Evolutionary conservation across 2,888 invertebrate species (phyloP).

Genomic region (Entomobrya multifasciata): DNA sequence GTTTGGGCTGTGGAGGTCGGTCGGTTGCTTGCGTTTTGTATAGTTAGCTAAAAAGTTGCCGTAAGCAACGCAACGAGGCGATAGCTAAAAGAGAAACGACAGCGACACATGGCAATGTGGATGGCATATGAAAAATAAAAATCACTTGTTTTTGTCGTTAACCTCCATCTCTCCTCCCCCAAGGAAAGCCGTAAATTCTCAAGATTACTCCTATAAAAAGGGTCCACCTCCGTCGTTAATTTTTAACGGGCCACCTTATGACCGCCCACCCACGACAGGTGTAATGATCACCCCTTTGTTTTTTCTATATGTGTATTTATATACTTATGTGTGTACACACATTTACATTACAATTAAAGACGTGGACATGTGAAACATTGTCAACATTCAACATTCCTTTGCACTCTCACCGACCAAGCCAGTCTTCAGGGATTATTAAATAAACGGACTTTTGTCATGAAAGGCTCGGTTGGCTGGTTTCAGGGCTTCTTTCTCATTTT

Average conservation of each 20-base stretch:
- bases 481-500: constrained; percentile 1
- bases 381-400: not conserved
- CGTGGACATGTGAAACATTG: not conserved
- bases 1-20: not conserved
- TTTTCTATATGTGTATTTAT: no score
- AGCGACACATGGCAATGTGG: no score
- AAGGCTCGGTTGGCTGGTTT: constrained; percentile 40
- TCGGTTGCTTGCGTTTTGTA: no score
- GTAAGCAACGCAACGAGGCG: no score
- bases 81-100: no score
- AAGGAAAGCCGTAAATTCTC: constrained; percentile 63
- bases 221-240: constrained; percentile 66
- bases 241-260: constrained; percentile 50
- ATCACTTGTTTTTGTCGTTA: not conserved
- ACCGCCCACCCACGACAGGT: constrained; percentile 65
- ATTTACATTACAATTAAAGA: not conserved
- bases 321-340: not conserved
- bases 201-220: constrained; percentile 50
- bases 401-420: not conserved
- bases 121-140: no score
- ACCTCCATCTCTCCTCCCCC: constrained; percentile 18
- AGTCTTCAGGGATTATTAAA: constrained; percentile 38
- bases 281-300: constrained; percentile 56
- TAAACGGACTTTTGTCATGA: constrained; percentile 59
- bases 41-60: no score